Base-by-base conservation (phyloP, 2,113 vertebrate genomes). In the Alaudala cheleensis region DNA sequence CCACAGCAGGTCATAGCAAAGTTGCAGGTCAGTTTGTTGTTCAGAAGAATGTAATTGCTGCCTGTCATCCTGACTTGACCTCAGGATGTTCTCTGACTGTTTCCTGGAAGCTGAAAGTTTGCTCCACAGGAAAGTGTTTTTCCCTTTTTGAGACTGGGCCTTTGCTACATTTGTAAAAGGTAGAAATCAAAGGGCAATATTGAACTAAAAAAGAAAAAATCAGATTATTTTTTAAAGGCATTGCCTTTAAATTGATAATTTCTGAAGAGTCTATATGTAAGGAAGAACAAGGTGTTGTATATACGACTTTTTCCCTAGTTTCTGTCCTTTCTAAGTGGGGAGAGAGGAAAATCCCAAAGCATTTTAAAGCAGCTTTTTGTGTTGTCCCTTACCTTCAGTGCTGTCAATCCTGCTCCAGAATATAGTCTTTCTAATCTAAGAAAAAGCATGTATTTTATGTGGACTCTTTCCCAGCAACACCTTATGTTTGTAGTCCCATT, bases 21-120 rank as follows among this genome's bases (percentile, higher is more conserved):
- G 34, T 64, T 95, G 26, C 8, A 15, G 58, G 49, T 18, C 95
- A 94, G 66, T 93, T 90, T 95, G 80, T 44, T 93, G 67, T 50
- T 95, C 33, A 66, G 64, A 57, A 70, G 64, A 80, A 89, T 34
- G 83, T 64, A 67, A 64, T 72, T 17, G 42, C 72, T 70, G 51
- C 65, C 86, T 34, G 29, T 81, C 34, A 29, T 91, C 45, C 53
- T 25, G 14, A 37, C 25, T 44, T 83, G 73, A 80, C 72, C 87
- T 93, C 57, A 28, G 14, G 44, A 82, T 74, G 62, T 64, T 88
- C n/a, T 13, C 71, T 83, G 57, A 31, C 19, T 47, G 40, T 39
- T 47, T 73, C 25, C 77, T 86, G n/a, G 76, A 92, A 96, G 54
- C 31, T 23, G 57, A 16, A 60, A 3, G 8, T 34, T 89, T 77